phyloP scores from a whole-genome alignment of 2,113 vertebrate genomes.

The Sebastes fasciatus region DNA sequence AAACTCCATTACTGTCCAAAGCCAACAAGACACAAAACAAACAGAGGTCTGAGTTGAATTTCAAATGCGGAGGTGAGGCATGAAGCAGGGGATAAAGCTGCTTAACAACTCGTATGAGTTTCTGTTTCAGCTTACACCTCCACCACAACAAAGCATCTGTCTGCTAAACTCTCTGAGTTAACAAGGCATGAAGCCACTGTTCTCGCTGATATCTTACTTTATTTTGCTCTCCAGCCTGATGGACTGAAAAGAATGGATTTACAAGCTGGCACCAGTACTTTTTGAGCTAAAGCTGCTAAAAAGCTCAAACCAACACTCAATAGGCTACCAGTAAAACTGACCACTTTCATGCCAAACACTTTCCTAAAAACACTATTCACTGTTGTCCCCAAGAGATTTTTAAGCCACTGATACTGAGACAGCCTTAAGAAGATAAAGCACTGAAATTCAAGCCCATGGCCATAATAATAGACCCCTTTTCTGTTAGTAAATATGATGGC shows the following conservation, averaged over 20 bases:
- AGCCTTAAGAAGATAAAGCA: neutral
- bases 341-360: neutral
- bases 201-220: conserved; percentile 37
- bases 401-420: neutral
- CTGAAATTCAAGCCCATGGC: neutral
- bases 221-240: neutral
- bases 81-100: conserved; percentile 43
- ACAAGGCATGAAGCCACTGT: conserved; percentile 37
- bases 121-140: conserved; percentile 39
- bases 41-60: conserved; percentile 40
- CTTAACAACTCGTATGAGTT: conserved; percentile 40
- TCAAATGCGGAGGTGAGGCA: conserved; percentile 33
- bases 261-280: neutral
- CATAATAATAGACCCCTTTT: neutral
- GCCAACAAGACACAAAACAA: conserved; percentile 25
- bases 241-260: neutral
- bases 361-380: neutral
- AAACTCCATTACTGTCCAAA: conserved; percentile 20
- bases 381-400: neutral
- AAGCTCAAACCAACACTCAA: neutral
- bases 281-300: neutral
- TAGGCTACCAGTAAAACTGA: neutral
- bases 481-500: no score
- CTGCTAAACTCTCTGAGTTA: conserved; percentile 26
- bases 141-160: conserved; percentile 28